phyloP scores from a whole-genome alignment of 2,797 vertebrate species.

The Erpetoichthys calabaricus region DNA sequence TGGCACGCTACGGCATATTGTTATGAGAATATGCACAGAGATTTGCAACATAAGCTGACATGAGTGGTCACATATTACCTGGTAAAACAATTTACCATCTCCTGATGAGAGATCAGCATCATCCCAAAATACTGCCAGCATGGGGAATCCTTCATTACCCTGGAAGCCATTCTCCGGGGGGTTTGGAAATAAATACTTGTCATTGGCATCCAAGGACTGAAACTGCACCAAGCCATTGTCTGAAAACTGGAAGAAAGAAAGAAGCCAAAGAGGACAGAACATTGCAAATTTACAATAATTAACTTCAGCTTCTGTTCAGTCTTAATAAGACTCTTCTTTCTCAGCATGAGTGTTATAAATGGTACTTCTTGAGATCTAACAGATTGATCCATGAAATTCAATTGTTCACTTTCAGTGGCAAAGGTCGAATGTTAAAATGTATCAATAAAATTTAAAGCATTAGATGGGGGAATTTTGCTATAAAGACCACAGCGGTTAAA shows the following conservation, averaged over 20 bases:
- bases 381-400: too few relatives aligned
- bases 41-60: too few relatives aligned
- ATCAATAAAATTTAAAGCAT: too few relatives aligned
- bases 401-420: too few relatives aligned
- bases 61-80: constrained; percentile 32
- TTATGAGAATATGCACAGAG: neutral
- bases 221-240: constrained; percentile 66
- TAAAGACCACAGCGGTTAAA: too few relatives aligned
- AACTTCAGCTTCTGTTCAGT: too few relatives aligned
- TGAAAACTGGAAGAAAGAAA: constrained; percentile 46
- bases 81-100: constrained; percentile 47
- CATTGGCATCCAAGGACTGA: constrained; percentile 45
- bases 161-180: constrained; percentile 43
- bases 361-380: too few relatives aligned
- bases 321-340: too few relatives aligned
- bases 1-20: neutral
- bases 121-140: constrained; percentile 67
- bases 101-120: constrained; percentile 56
- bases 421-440: too few relatives aligned
- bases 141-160: constrained; percentile 33
- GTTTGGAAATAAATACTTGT: constrained; percentile 48
- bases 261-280: constrained; percentile 5
- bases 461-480: too few relatives aligned
- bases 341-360: too few relatives aligned
- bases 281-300: too few relatives aligned